Evolutionary conservation across 2,888 invertebrate species (phyloP), one percentile per base, ranked within the genome.

Genomic region (Drosophila macrospina): DNA sequence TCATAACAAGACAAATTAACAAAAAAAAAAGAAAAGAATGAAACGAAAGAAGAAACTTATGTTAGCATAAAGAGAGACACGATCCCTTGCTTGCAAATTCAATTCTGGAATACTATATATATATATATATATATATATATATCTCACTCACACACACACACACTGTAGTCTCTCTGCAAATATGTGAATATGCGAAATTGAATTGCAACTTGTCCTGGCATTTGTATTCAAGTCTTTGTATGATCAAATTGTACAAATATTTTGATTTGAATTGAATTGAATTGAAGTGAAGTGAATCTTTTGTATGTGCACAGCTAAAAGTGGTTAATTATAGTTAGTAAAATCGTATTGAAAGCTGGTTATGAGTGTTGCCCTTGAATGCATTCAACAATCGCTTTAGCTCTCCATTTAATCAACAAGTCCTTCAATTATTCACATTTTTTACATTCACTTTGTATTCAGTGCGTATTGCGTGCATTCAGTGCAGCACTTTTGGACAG

Each of bases 181-280:
- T 50, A 36, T 11, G 26, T 26, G 51, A 51, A 11, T 26, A 44
- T 52, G 34, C 63, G 54, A 74, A 74, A 74, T 64, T 57, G 60
- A 41, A 10, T 52, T 52, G 47, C 30, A 36, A 59, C 44, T 51
- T 71, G 48, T 39, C 44, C 32, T 62, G 73, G 56, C 69, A 63
- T 64, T 64, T 51, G 59, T 73, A 59, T 55, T 71, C 61, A 48
- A 47, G 60, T 67, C 54, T 51, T 59, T 67, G 74, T 74, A 70
- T 63, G 50, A 69, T 74, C 57, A 37, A 76, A 74, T 76, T 74
- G 74, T 74, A 74, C 74, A 71, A 71, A 71, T 59, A 44, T 66
- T 65, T 72, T 66, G 77, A 74, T 65, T 37, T 54, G 61, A 75
- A 70, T 71, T 65, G 65, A 44, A 55, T 41, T 50, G 32, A 32